Evolutionary conservation across 2,113 vertebrate genomes (phyloP).

Genomic region (Coregonus clupeaformis): DNA sequence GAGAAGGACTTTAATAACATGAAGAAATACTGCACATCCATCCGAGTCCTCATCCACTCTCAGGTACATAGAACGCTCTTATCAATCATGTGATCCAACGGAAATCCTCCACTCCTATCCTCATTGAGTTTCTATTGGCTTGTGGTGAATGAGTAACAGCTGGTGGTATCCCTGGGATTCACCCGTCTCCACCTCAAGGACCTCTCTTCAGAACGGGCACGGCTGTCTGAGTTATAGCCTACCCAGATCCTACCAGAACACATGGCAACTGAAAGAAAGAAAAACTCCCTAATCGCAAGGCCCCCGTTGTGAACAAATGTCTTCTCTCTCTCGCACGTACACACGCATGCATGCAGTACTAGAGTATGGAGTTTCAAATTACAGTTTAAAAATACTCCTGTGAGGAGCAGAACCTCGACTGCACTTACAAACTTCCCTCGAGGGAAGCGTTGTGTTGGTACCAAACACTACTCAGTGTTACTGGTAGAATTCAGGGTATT

Average conservation of each 20-base stretch:
- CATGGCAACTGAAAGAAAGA: conserved; percentile 4
- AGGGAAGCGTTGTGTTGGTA: conserved; percentile 24
- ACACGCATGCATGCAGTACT: conserved; percentile 11
- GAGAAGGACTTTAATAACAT: conserved; percentile 90
- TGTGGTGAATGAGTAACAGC: not conserved
- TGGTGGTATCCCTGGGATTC: too few species aligned
- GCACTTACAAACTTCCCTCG: conserved; percentile 22
- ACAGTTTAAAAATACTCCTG: conserved; percentile 82
- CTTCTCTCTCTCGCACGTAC: not conserved
- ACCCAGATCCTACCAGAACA: not conserved
- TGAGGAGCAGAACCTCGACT: not conserved
- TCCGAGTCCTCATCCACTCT: conserved; percentile 91
- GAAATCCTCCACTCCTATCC: not conserved
- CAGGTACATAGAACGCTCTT: conserved; percentile 75
- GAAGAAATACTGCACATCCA: conserved; percentile 95
- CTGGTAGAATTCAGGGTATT: not conserved
- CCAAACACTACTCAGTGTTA: not conserved
- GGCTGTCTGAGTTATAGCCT: too few species aligned
- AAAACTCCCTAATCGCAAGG: conserved; percentile 17
- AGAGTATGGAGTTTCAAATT: conserved; percentile 72
- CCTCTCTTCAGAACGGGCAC: conserved; percentile 16
- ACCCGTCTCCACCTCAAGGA: not conserved
- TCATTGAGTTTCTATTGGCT: not conserved
- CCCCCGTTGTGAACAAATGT: not conserved
- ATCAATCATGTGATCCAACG: not conserved